phyloP scores from a whole-genome alignment of 2,888 invertebrate species.

The Carterocephalus palaemon region DNA sequence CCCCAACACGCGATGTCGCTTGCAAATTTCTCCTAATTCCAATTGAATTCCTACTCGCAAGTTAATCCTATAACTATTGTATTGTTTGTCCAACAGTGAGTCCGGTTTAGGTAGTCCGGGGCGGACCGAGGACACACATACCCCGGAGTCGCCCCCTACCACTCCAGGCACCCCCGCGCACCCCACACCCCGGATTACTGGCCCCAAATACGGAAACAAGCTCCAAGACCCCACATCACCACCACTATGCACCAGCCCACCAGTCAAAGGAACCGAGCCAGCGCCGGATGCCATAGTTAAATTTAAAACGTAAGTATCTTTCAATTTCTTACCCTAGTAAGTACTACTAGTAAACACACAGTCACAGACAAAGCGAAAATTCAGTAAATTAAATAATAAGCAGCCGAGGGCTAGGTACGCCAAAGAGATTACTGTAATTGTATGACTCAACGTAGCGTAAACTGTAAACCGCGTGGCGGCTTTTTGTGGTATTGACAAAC shows the following conservation, averaged over 20 bases:
- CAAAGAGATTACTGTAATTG: no score
- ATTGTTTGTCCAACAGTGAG: constrained; percentile 48
- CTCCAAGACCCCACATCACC: constrained; percentile 59
- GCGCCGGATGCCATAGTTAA: constrained; percentile 64
- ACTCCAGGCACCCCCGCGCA: constrained; percentile 36
- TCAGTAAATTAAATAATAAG: no score
- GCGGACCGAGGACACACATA: constrained; percentile 61
- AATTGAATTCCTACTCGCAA: not conserved
- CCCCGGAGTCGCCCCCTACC: constrained; percentile 60
- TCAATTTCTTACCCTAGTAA: no score
- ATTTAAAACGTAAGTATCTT: constrained; percentile 69
- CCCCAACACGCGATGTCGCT: no score
- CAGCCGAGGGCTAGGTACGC: no score
- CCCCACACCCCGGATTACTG: constrained; percentile 37
- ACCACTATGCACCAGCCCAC: constrained; percentile 68
- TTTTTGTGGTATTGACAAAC: no score
- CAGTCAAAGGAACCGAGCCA: constrained; percentile 56
- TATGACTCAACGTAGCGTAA: no score
- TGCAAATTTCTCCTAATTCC: not conserved
- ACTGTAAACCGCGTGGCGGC: no score
- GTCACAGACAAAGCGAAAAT: no score
- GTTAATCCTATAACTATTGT: not conserved
- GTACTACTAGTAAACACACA: no score
- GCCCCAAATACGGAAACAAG: constrained; percentile 36
- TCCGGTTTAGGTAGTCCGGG: constrained; percentile 70